Evolutionary conservation across 2,113 vertebrate genomes (phyloP).

Genomic region (Malurus alboscapulatus): DNA sequence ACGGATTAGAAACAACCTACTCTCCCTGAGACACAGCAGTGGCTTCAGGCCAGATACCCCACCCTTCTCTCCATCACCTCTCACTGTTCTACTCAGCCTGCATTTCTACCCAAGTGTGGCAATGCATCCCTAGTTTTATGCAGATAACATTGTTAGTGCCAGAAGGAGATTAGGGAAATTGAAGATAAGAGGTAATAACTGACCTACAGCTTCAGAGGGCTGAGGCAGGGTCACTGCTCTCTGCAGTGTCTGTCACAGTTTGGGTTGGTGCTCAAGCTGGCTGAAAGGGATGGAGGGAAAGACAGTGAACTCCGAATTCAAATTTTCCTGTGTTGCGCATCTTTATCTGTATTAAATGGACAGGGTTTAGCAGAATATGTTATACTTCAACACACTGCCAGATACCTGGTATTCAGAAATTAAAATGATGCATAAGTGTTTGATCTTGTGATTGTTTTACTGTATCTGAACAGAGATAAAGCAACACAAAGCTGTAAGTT

Average conservation of each 20-base stretch:
- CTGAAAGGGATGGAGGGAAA: not conserved
- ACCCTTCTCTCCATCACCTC: not conserved
- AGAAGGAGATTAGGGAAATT: not conserved
- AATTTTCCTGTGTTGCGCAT: not conserved
- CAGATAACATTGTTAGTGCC: not conserved
- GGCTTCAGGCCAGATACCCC: not conserved
- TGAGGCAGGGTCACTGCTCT: not conserved
- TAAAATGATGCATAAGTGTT: not conserved
- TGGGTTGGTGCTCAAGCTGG: not conserved
- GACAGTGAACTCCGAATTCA: not conserved
- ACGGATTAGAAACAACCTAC: not conserved
- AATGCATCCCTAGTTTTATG: not conserved
- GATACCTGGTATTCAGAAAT: not conserved
- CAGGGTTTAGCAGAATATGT: not conserved
- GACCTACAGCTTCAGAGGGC: not conserved
- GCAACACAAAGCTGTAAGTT: not conserved
- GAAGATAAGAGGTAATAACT: not conserved
- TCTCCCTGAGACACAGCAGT: not conserved
- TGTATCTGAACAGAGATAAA: not conserved
- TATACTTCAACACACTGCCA: not conserved
- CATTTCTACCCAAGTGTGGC: fast-evolving
- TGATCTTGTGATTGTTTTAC: not conserved
- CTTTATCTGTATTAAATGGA: not conserved
- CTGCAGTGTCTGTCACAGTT: not conserved
- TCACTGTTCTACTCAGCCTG: not conserved